Conservation (phyloP, 2,113 vertebrate species). For the Phalacrocorax pelagicus region DNA sequence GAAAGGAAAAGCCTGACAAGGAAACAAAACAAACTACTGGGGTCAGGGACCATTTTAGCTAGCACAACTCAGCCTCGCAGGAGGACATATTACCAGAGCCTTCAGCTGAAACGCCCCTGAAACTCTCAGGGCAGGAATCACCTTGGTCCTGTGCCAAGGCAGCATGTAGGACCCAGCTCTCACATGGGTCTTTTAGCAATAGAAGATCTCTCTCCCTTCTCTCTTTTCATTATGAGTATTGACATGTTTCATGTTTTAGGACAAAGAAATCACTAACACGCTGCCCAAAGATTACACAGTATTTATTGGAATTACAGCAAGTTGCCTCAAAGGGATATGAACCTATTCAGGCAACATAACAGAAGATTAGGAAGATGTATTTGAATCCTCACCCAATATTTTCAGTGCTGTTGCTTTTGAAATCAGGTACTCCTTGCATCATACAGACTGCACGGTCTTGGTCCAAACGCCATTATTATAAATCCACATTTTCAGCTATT, state of each 20-base stretch:
- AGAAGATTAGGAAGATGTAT: background rate
- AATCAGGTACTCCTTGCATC: background rate
- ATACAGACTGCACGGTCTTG: background rate
- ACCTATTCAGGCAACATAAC: background rate
- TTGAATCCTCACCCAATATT: conserved; percentile 18
- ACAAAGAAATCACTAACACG: background rate
- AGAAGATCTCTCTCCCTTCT: background rate
- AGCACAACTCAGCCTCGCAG: background rate
- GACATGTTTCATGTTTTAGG: background rate
- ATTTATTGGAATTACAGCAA: background rate
- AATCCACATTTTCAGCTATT: background rate
- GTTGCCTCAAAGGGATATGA: background rate
- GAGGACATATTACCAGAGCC: fast-evolving
- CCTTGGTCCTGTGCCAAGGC: fast-evolving
- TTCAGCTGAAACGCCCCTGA: background rate
- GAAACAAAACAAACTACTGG: background rate
- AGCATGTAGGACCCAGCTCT: background rate
- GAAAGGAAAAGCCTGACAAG: background rate
- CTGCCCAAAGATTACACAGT: background rate
- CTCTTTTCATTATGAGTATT: background rate
- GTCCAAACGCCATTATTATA: background rate
- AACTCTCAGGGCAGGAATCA: background rate
- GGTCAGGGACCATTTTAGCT: background rate
- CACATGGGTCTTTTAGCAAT: background rate
- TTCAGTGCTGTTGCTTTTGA: background rate